These are phyloP conservation scores for Anastatus disparis DNA, from an alignment of 1,140 invertebrate genomes.

Conservation along the genomic window DNA sequence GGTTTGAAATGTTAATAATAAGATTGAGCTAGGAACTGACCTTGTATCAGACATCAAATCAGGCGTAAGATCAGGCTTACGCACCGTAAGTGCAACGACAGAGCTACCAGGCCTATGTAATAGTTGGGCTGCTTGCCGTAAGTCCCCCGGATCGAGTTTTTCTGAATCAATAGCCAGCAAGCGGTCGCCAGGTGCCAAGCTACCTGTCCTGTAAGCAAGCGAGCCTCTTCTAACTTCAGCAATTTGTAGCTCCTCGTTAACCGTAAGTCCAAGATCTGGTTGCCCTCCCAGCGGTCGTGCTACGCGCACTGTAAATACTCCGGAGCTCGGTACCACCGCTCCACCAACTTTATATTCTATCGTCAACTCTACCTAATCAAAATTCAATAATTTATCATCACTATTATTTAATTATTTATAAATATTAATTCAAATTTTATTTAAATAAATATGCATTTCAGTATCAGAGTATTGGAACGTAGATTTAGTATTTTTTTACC, in stretches of 20 bases:
- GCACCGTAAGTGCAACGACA: constrained; percentile 81
- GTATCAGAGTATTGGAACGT: too few relatives aligned
- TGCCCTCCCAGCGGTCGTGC: constrained; percentile 75
- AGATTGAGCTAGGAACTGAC: neutral
- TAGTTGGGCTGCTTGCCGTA: constrained; percentile 81
- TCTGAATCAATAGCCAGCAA: constrained; percentile 89
- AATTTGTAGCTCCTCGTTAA: constrained; percentile 82
- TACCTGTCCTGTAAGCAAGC: constrained; percentile 88
- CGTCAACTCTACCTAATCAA: constrained; percentile 76
- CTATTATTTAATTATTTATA: too few relatives aligned
- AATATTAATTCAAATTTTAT: too few relatives aligned
- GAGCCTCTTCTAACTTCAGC: constrained; percentile 89
- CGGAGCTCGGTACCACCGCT: constrained; percentile 88
- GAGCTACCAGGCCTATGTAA: constrained; percentile 76
- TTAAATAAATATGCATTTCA: too few relatives aligned
- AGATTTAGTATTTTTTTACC: too few relatives aligned
- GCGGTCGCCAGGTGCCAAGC: constrained; percentile 85
- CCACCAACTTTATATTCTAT: constrained; percentile 95
- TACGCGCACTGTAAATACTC: constrained; percentile 90
- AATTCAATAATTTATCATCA: too few relatives aligned
- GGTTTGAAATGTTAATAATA: too few relatives aligned
- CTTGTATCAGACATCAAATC: constrained; percentile 56
- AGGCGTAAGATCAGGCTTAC: constrained; percentile 69
- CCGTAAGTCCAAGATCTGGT: constrained; percentile 85
- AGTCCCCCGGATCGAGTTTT: constrained; percentile 75